Evolutionary conservation across 2,113 vertebrate genomes (phyloP), one percentile per base, ranked within the genome.

Genomic region (Pseudopodoces humilis): DNA sequence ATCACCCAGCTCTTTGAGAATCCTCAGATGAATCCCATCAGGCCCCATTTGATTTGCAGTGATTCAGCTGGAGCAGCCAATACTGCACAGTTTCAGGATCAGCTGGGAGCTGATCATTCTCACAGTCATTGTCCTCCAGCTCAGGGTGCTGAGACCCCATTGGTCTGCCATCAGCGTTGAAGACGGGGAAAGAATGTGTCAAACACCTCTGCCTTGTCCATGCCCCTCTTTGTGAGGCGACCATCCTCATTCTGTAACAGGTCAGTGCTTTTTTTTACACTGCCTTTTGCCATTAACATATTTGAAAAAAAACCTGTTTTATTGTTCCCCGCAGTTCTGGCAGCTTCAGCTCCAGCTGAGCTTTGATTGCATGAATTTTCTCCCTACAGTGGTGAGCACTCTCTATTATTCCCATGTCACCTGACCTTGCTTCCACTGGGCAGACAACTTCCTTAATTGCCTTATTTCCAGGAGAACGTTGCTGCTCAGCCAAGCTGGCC

Each of bases 71-170:
- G 15, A 71, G 30, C 7, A 47, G 24, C 20, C 1, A 8, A 41
- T 30, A 16, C 30, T 30, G 64, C 8, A 21, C 23, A 55, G 1
- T 62, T 70, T 30, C 23, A 30, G 24, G 28, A 8, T 35, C 8
- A 15, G 0, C 30, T 53, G 18, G 13, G 7, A 55, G 15, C 0
- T 41, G 13, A 30, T 62, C 3, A 20, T 41, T 62, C 23, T 70
- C n/a, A 18, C 2, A 41, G 10, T 13, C 19, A 30, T 9, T 27
- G 11, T 56, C 12, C 4, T 39, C 23, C n/a, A 19, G 69, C 14
- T 74, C 28, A 74, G 41, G 23, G 18, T 9, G 19, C 41, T 28
- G n/a, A 47, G 23, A 49, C 19, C 5, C 5, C 15, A 11, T 64
- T 64, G 15, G 5, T 53, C 12, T 31, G 11, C 7, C 19, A 22